Conservation (phyloP, 2,797 vertebrate species). For the Sebastes hopkinsi region DNA sequence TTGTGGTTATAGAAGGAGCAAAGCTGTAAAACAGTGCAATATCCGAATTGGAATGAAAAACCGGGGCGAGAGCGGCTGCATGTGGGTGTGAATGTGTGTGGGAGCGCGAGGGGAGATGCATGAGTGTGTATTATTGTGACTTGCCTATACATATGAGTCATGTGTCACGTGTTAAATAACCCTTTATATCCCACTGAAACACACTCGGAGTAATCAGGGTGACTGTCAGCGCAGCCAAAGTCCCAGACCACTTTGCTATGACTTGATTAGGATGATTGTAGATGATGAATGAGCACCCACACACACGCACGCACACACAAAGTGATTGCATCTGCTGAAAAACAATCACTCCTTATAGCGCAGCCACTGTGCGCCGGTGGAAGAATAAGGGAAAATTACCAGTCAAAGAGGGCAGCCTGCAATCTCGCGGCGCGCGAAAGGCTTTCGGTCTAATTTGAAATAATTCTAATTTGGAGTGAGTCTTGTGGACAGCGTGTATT, state of each 20-base stretch:
- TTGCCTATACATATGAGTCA: conserved; percentile 40
- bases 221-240: conserved; percentile 28
- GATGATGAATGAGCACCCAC: conserved; percentile 40
- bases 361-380: conserved; percentile 18
- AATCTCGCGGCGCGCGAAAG: conserved; percentile 42
- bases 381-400: conserved; percentile 65
- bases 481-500: conserved; percentile 51
- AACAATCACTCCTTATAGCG: conserved; percentile 60
- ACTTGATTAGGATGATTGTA: conserved; percentile 69
- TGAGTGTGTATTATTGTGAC: conserved; percentile 14
- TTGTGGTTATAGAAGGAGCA: conserved; percentile 28
- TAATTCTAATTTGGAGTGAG: conserved; percentile 62
- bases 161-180: conserved; percentile 44
- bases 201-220: conserved; percentile 41
- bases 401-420: conserved; percentile 49
- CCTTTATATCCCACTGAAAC: conserved; percentile 33
- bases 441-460: conserved; percentile 62
- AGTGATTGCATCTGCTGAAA: conserved; percentile 65
- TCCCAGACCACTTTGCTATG: conserved; percentile 39
- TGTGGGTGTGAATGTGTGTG: conserved; percentile 35
- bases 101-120: background rate
- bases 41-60: conserved; percentile 26
- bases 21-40: conserved; percentile 37
- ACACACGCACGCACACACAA: background rate
- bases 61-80: background rate